A percentile compares a stretch with the other conserved stretches of the same genome.
phyloP scores from a whole-genome alignment of 1,140 invertebrate species.

The Battus philenor region DNA sequence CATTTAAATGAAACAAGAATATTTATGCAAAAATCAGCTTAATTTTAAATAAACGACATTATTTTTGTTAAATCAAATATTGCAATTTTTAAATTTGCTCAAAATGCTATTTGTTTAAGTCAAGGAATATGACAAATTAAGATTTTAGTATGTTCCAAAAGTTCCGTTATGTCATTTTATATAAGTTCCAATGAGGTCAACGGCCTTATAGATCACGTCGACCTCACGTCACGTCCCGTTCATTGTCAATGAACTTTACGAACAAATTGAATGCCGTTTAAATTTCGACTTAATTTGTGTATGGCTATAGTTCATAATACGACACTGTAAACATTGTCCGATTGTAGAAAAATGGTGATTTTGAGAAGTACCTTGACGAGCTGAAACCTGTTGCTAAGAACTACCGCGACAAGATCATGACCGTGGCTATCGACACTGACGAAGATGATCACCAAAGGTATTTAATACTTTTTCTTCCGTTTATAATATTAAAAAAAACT shows the following conservation, averaged over 20 bases:
- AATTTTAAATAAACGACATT: no score
- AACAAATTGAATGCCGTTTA: not conserved
- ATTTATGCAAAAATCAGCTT: no score
- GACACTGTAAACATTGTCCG: slow-evolving; percentile 11
- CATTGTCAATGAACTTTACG: slow-evolving; percentile 6
- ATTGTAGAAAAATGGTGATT: slow-evolving; percentile 83
- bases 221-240: slow-evolving; percentile 8
- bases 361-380: slow-evolving; percentile 85
- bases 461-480: no score
- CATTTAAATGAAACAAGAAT: no score
- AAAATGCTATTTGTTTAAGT: not conserved
- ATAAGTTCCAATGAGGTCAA: slow-evolving; percentile 2
- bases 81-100: no score
- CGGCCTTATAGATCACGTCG: slow-evolving; percentile 12
- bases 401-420: slow-evolving; percentile 94
- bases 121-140: not conserved
- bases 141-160: not conserved
- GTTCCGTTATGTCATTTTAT: not conserved
- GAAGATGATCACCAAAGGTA: slow-evolving; percentile 95
- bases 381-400: slow-evolving; percentile 89
- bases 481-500: no score
- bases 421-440: slow-evolving; percentile 96
- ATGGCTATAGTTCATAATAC: slow-evolving; percentile 1
- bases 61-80: no score
- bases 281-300: slow-evolving; percentile 1